phyloP scores from a whole-genome alignment of 2,797 vertebrate genomes.

The Gobionotothen gibberifrons region DNA sequence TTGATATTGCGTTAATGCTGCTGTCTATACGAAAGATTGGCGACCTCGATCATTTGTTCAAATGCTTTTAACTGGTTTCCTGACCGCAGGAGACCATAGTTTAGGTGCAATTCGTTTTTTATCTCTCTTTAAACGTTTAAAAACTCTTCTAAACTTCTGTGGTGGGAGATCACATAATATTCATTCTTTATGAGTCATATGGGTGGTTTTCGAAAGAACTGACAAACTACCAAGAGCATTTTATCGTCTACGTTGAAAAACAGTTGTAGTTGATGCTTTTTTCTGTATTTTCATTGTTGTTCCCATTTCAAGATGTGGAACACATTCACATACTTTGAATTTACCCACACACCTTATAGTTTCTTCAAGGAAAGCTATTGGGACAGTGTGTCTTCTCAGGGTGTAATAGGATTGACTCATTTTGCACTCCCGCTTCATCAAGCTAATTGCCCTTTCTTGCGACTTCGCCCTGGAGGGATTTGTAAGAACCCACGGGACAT shows the following conservation, averaged over 20 bases:
- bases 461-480: conserved; percentile 52
- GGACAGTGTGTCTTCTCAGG: conserved; percentile 58
- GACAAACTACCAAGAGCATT: not conserved
- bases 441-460: conserved; percentile 65
- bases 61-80: not conserved
- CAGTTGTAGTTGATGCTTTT: not conserved
- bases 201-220: not conserved
- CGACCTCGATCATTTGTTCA: not conserved
- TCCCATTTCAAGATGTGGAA: not conserved
- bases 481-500: conserved; percentile 61
- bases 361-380: conserved; percentile 50
- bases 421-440: conserved; percentile 63
- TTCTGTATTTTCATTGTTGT: not conserved
- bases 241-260: not conserved
- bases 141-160: not conserved
- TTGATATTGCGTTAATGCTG: not conserved
- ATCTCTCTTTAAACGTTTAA: not conserved
- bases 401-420: conserved; percentile 62
- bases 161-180: not conserved
- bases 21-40: not conserved
- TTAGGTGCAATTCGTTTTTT: not conserved
- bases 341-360: conserved; percentile 18
- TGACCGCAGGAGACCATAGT: not conserved
- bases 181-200: not conserved
- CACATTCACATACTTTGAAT: conserved; percentile 11